A percentile compares a stretch with the other conserved stretches of the same genome.
phyloP scores from a whole-genome alignment of 2,888 invertebrate species.

The Ctenicera cuprea region DNA sequence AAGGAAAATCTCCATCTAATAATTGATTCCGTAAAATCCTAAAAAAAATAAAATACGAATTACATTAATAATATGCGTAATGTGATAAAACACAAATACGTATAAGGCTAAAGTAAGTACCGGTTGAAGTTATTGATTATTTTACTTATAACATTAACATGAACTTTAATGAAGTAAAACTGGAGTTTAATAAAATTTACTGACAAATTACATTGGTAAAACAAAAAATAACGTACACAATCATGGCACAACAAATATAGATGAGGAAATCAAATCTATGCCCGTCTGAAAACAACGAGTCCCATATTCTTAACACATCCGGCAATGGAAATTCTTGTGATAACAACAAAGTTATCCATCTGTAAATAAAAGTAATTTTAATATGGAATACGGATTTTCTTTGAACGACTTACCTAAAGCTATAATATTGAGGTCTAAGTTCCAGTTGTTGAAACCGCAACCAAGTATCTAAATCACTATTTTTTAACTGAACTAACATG shows the following conservation, averaged over 20 bases:
- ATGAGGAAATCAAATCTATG: conserved; percentile 93
- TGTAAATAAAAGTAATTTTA: conserved; percentile 69
- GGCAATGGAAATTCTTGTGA: conserved; percentile 99
- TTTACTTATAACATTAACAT: too few species aligned
- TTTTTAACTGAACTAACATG: conserved; percentile 84
- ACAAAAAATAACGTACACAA: conserved; percentile 94
- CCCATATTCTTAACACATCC: conserved; percentile 98
- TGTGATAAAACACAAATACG: too few species aligned
- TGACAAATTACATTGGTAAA: too few species aligned
- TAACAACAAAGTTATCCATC: conserved; percentile 95
- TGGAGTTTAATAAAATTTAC: too few species aligned
- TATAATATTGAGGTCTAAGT: conserved; percentile 95
- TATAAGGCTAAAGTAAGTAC: too few species aligned
- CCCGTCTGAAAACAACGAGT: conserved; percentile 94
- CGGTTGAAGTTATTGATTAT: too few species aligned
- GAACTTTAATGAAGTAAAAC: too few species aligned
- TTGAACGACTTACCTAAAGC: conserved; percentile 82
- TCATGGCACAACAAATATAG: conserved; percentile 97
- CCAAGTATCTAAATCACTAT: conserved; percentile 87
- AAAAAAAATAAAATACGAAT: too few species aligned
- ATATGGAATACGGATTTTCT: background rate
- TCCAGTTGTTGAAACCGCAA: conserved; percentile 87
- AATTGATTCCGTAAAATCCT: conserved; percentile 90
- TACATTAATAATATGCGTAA: too few species aligned
- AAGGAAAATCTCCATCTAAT: conserved; percentile 92